phyloP scores from a whole-genome alignment of 2,888 invertebrate species.

The Pseudolycoriella hygida region DNA sequence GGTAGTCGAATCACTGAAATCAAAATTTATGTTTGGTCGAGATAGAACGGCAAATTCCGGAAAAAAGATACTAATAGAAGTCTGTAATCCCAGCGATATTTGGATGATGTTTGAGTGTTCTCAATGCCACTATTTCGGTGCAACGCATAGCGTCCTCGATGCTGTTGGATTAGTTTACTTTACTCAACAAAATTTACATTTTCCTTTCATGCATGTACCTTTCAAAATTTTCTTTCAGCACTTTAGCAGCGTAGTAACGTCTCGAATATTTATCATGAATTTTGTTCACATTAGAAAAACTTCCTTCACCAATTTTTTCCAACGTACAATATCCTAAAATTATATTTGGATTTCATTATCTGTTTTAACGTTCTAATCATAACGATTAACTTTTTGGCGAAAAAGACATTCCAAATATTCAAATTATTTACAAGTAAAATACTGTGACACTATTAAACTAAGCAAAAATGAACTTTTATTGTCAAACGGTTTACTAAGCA shows the following conservation, averaged over 20 bases:
- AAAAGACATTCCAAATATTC: too few species aligned
- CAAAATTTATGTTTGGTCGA: too few species aligned
- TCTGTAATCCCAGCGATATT: conserved; percentile 44
- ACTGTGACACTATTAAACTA: too few species aligned
- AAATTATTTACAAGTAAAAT: too few species aligned
- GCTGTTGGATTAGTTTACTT: conserved; percentile 17
- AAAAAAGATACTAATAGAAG: conserved; percentile 13
- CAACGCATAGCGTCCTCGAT: conserved; percentile 31
- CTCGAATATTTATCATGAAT: conserved; percentile 39
- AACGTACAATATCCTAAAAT: conserved; percentile 40
- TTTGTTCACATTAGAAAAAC: conserved; percentile 50
- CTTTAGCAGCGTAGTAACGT: conserved; percentile 40
- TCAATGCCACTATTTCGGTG: conserved; percentile 41
- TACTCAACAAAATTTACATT: too few species aligned
- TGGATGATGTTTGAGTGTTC: conserved; percentile 37
- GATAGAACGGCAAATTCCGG: conserved; percentile 3
- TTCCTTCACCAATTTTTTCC: conserved; percentile 49
- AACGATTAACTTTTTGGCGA: too few species aligned
- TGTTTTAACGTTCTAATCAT: too few species aligned
- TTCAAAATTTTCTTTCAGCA: conserved; percentile 39
- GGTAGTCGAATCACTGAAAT: conserved; percentile 35
- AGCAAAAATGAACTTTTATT: too few species aligned
- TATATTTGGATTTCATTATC: too few species aligned
- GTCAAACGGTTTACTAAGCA: too few species aligned
- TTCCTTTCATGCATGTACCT: too few species aligned